Conservation (phyloP, 2,797 vertebrate species). For the Pipistrellus kuhlii region DNA sequence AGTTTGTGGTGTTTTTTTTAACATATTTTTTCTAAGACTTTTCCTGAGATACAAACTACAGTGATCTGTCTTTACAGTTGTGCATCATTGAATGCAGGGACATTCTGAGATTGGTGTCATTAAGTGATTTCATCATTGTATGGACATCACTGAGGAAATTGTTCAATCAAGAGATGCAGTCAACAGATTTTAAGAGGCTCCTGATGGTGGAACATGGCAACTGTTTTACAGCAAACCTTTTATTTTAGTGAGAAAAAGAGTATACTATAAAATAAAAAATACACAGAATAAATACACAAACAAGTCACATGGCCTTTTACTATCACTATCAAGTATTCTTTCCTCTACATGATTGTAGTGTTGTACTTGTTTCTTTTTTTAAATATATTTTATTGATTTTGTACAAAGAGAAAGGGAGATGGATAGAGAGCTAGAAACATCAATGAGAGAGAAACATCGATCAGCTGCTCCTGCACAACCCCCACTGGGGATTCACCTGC, state of each 20-base stretch:
- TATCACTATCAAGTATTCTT: neutral
- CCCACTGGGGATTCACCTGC: too few species aligned
- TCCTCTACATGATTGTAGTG: too few species aligned
- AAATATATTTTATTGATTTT: too few species aligned
- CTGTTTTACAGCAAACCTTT: neutral
- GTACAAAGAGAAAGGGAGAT: too few species aligned
- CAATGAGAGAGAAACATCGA: too few species aligned
- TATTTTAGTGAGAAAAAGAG: neutral
- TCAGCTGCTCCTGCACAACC: too few species aligned
- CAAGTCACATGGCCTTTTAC: neutral
- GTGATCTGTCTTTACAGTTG: neutral
- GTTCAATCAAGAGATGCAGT: neutral
- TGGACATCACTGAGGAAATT: too few species aligned
- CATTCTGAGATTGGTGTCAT: neutral
- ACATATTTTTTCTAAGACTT: neutral
- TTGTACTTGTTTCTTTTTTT: too few species aligned
- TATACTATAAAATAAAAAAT: neutral
- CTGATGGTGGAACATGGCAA: neutral
- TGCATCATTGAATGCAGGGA: neutral
- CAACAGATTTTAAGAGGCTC: neutral
- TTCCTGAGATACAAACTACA: neutral
- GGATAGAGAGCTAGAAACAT: too few species aligned
- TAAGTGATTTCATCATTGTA: neutral
- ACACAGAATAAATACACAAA: neutral
- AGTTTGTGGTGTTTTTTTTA: neutral